These are phyloP conservation scores for Sorex araneus DNA, from an alignment of 2,113 vertebrate species.

Conservation along the genomic window DNA sequence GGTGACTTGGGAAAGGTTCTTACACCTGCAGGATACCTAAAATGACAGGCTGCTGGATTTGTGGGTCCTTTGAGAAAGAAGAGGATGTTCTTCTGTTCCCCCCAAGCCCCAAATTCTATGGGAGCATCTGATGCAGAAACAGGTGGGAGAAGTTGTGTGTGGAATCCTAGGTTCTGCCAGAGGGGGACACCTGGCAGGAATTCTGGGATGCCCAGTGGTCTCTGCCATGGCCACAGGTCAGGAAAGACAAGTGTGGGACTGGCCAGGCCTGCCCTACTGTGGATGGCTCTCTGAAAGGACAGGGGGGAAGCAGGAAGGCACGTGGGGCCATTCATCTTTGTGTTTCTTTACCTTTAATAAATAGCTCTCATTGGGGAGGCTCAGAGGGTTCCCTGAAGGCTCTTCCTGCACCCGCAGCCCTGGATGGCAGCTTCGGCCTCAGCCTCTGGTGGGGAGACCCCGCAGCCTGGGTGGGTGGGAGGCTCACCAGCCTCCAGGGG, in stretches of 20 bases:
- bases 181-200: neutral
- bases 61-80: neutral
- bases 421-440: no score
- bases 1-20: slow-evolving; percentile 7
- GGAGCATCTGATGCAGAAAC: slow-evolving; percentile 2
- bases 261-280: neutral
- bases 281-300: neutral
- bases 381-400: neutral
- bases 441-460: no score
- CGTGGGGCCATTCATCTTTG: no score
- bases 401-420: neutral
- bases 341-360: neutral
- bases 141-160: neutral
- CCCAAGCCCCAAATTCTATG: neutral
- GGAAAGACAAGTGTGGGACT: neutral
- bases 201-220: neutral
- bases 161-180: neutral
- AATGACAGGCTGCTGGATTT: slow-evolving; percentile 31
- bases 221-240: neutral
- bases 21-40: slow-evolving; percentile 13
- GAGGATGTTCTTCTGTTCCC: neutral
- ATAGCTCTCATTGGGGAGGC: slow-evolving; percentile 20
- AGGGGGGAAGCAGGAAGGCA: neutral
- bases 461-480: neutral
- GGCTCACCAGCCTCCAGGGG: neutral